These are phyloP conservation scores for Sialis lutaria DNA, from an alignment of 2,888 invertebrate genomes.

Conservation along the genomic window DNA sequence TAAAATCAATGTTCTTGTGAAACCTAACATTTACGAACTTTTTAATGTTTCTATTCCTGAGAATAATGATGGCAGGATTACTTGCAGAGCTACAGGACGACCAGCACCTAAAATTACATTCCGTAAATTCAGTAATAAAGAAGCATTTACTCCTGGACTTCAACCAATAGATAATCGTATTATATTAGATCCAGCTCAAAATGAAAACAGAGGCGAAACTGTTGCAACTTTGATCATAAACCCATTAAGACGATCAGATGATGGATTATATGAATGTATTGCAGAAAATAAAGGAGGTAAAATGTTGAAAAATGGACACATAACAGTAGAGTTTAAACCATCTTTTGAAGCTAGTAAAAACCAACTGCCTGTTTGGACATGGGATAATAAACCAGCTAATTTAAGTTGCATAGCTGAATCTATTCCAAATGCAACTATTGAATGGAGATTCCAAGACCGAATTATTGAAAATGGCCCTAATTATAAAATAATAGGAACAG, in stretches of 20 bases:
- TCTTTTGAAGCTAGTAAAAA: slow-evolving; percentile 55
- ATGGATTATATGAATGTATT: slow-evolving; percentile 77
- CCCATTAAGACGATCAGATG: slow-evolving; percentile 50
- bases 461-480: slow-evolving; percentile 27
- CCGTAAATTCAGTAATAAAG: slow-evolving; percentile 49
- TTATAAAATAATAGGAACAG: slow-evolving; percentile 42
- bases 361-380: slow-evolving; percentile 62
- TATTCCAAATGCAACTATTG: slow-evolving; percentile 82
- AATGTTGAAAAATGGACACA: slow-evolving; percentile 61
- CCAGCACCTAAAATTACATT: slow-evolving; percentile 70
- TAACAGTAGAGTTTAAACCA: slow-evolving; percentile 68
- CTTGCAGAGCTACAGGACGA: slow-evolving; percentile 63
- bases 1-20: slow-evolving; percentile 55
- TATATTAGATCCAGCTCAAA: slow-evolving; percentile 34
- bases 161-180: slow-evolving; percentile 52
- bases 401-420: slow-evolving; percentile 73
- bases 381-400: slow-evolving; percentile 67
- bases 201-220: slow-evolving; percentile 36
- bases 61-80: slow-evolving; percentile 42
- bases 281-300: slow-evolving; percentile 65
- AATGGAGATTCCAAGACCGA: slow-evolving; percentile 46
- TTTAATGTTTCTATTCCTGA: slow-evolving; percentile 51
- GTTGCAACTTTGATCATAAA: slow-evolving; percentile 51
- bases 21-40: slow-evolving; percentile 64
- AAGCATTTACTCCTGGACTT: slow-evolving; percentile 47